Conservation (phyloP, 2,888 invertebrate genomes). For the Lasioglossum malachurum region DNA sequence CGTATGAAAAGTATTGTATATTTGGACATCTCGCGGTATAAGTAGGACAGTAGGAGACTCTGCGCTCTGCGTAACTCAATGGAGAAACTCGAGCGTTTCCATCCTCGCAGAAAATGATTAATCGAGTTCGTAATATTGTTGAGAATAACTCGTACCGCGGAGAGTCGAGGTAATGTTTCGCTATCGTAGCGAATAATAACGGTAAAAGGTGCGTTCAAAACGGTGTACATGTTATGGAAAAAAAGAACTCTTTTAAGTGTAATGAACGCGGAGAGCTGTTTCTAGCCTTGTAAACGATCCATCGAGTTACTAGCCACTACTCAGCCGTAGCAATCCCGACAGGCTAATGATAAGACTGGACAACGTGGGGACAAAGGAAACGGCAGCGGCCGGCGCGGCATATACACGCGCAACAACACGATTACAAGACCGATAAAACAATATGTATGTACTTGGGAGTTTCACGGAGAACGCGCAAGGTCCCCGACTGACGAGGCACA, state of each 20-base stretch:
- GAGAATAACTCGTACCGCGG: not conserved
- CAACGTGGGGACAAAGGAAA: not conserved
- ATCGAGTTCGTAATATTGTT: not conserved
- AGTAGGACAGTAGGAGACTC: not conserved
- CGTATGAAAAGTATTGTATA: no score
- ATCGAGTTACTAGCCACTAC: not conserved
- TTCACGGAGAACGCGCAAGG: constrained; percentile 22
- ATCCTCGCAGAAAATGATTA: not conserved
- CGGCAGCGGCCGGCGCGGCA: no score
- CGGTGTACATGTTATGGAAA: not conserved
- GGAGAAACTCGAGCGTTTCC: not conserved
- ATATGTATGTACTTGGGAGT: not conserved
- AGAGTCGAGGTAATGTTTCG: no score
- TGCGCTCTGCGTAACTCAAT: no score
- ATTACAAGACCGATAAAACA: constrained; percentile 19
- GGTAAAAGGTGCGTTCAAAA: not conserved
- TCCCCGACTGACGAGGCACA: not conserved
- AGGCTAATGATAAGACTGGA: not conserved
- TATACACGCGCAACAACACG: not conserved
- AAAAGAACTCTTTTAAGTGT: not conserved
- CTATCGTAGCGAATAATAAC: not conserved
- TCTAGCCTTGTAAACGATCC: not conserved
- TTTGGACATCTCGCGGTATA: not conserved
- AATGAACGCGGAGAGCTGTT: not conserved
- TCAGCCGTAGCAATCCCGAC: not conserved